A percentile compares a stretch with the other conserved stretches of the same genome.
phyloP scores from a whole-genome alignment of 2,113 vertebrate genomes.

The Bos javanicus region DNA sequence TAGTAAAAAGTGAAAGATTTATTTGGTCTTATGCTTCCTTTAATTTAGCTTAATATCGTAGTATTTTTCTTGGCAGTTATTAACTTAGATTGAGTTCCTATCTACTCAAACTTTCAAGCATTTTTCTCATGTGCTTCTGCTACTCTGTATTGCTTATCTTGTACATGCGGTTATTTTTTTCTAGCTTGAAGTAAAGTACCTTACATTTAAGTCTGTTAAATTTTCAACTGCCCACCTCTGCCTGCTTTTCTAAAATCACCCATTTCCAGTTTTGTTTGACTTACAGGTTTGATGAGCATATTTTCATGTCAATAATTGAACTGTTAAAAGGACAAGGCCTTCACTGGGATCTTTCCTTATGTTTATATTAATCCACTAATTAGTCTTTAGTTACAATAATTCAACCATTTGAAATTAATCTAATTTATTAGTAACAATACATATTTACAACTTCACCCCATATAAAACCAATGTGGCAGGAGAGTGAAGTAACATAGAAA shows the following conservation, averaged over 20 bases:
- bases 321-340: not conserved
- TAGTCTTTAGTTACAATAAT: not conserved
- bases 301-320: not conserved
- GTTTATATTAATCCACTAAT: not conserved
- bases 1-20: not conserved
- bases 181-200: not conserved
- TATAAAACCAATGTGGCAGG: not conserved
- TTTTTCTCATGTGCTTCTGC: not conserved
- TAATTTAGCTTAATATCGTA: not conserved
- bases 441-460: not conserved
- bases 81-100: not conserved
- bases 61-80: not conserved
- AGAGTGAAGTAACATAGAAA: conserved; percentile 1
- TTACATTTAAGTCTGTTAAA: conserved; percentile 5
- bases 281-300: not conserved
- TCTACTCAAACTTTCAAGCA: not conserved
- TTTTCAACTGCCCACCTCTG: not conserved
- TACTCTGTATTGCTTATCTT: not conserved
- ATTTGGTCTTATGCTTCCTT: not conserved
- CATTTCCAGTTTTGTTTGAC: not conserved
- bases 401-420: not conserved
- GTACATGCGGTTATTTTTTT: not conserved
- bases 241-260: not conserved
- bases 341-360: not conserved
- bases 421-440: not conserved